Evolutionary conservation across 2,888 invertebrate genomes (phyloP), one percentile per base, ranked within the genome.

Genomic region (Sclerodermus sp.): DNA sequence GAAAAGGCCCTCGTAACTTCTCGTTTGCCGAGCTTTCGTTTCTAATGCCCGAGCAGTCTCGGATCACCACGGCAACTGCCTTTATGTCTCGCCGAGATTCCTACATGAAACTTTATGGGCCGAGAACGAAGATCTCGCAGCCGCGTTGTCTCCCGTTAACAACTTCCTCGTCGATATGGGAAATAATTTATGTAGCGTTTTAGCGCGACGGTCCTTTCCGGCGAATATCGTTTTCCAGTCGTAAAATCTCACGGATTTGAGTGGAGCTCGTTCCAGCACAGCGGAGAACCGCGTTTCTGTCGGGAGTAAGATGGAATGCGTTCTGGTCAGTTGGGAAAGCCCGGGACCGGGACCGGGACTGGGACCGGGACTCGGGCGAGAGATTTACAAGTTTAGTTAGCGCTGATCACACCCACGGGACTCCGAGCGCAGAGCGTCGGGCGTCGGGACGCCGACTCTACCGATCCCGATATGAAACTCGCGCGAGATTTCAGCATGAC

Each of bases 371-470:
- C 57, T 51, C 57, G 56, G 56, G 45, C 48, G 69, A 61, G 71
- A 77, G 77, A 77, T 77, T 77, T 77, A 77, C 77, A 77, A 77
- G 77, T 77, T 77, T 75, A 77, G 77, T 77, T 77, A 77, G 66
- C 70, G 51, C 62, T 71, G 76, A 77, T 77, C 76, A 76, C 77
- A 71, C 77, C 76, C 77, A 44, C 60, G 77, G 76, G 77, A 76
- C 52, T 56, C 51, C 15, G n/a, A n/a, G n/a, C n/a, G n/a, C n/a
- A n/a, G n/a, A n/a, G n/a, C n/a, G n/a, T n/a, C n/a, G n/a, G n/a
- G n/a, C 23, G 55, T 59, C 60, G 64, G 67, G 70, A 70, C 63
- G 68, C 59, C 55, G 62, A 51, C 50, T 60, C 44, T 55, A 45
- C 41, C 53, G 46, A 42, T 31, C 44, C 40, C 49, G 23, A 23